Percentiles rank a stretch among this genome's conserved stretches.
These are phyloP conservation scores for Ichneumon xanthorius DNA, from an alignment of 2,888 invertebrate genomes.

Conservation along the genomic window DNA sequence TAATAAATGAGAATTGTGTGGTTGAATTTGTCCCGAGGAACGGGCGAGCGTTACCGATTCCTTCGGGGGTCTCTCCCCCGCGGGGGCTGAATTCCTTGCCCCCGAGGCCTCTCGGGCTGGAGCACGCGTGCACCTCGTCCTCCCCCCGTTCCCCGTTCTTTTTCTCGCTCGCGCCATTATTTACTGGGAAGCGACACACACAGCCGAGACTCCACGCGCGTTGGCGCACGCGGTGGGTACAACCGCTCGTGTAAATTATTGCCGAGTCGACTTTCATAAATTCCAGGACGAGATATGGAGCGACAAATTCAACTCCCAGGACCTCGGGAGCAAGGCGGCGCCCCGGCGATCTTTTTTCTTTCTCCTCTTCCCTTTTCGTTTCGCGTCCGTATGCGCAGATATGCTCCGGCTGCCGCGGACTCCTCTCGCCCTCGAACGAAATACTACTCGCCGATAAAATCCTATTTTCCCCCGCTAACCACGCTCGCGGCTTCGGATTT, in stretches of 20 bases:
- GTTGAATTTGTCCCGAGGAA: neutral
- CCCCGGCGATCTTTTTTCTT: constrained; percentile 51
- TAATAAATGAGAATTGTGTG: constrained; percentile 15
- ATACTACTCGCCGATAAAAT: neutral
- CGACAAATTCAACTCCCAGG: constrained; percentile 80
- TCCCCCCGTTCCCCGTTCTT: constrained; percentile 61
- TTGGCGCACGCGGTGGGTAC: constrained; percentile 48
- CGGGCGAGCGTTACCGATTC: constrained; percentile 44
- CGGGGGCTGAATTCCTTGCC: constrained; percentile 52
- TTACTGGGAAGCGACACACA: constrained; percentile 69
- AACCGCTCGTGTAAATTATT: constrained; percentile 77
- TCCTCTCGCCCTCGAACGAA: neutral
- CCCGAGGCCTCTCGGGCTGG: neutral
- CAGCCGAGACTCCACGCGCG: constrained; percentile 52
- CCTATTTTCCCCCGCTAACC: too few relatives aligned
- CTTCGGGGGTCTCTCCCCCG: constrained; percentile 11
- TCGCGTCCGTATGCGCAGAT: neutral
- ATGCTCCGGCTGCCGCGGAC: neutral
- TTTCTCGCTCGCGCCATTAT: constrained; percentile 75
- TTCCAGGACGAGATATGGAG: constrained; percentile 79
- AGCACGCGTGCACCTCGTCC: constrained; percentile 33
- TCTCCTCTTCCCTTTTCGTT: neutral
- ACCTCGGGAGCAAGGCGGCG: constrained; percentile 69
- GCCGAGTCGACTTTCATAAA: constrained; percentile 79
- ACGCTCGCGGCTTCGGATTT: too few relatives aligned